Percentiles rank a stretch among this genome's conserved stretches.
Evolutionary conservation across 2,113 vertebrate genomes (phyloP).

Genomic region (Corydoras sp.): DNA sequence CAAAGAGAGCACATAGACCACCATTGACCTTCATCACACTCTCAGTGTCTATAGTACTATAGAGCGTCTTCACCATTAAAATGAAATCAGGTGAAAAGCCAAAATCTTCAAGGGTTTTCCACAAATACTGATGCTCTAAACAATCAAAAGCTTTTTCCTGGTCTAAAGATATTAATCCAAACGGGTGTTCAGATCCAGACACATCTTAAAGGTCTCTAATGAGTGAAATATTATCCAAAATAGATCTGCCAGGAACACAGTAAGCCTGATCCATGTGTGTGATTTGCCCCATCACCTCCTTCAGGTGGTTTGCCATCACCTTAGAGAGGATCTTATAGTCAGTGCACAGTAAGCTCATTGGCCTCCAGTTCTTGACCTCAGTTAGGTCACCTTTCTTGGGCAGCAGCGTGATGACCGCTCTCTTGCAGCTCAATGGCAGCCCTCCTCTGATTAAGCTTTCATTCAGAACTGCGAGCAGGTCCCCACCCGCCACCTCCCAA

Average conservation of each 20-base stretch:
- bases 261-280: not conserved
- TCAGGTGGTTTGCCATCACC: not conserved
- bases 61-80: not conserved
- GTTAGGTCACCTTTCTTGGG: too few relatives aligned
- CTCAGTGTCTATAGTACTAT: too few relatives aligned
- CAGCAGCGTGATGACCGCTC: too few relatives aligned
- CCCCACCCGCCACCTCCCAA: not conserved
- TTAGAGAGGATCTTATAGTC: too few relatives aligned
- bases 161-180: not conserved
- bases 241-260: constrained; percentile 1
- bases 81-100: not conserved
- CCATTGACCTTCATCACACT: too few relatives aligned
- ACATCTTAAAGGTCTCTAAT: not conserved
- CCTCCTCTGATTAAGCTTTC: not conserved
- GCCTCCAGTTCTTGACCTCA: too few relatives aligned
- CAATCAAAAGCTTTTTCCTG: too few relatives aligned
- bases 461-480: constrained; percentile 3
- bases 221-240: not conserved
- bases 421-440: constrained; percentile 7
- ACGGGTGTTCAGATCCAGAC: not conserved
- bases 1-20: not conserved
- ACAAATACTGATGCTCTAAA: too few relatives aligned
- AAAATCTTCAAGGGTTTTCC: not conserved
- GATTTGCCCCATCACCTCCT: not conserved
- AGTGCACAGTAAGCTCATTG: too few relatives aligned